Evolutionary conservation across 2,888 invertebrate genomes (phyloP).

Genomic region (Heteropelma amictum): DNA sequence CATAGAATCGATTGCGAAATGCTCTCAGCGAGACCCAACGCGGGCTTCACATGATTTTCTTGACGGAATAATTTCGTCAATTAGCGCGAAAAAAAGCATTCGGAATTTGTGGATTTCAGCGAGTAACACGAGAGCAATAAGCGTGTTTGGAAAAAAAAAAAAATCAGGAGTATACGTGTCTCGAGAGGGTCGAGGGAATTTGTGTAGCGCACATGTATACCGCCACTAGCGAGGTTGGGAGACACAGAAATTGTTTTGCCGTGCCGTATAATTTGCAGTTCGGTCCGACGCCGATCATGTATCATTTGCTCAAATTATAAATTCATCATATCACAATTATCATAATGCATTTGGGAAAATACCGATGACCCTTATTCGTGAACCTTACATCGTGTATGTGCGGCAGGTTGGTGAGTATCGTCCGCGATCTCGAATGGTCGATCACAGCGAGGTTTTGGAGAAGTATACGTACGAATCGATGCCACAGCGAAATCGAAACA

Average conservation of each 20-base stretch:
- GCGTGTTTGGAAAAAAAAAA: not conserved
- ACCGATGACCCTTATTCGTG: constrained; percentile 64
- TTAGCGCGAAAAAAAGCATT: constrained; percentile 62
- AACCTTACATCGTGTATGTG: constrained; percentile 36
- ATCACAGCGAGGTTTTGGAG: constrained; percentile 8
- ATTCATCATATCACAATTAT: constrained; percentile 77
- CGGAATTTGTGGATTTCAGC: constrained; percentile 8
- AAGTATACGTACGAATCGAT: not conserved
- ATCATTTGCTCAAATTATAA: constrained; percentile 77
- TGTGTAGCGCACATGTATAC: not conserved
- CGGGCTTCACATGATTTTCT: constrained; percentile 67
- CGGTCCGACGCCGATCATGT: constrained; percentile 71
- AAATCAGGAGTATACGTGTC: constrained; percentile 10
- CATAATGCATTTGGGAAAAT: constrained; percentile 74
- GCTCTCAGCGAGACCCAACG: not conserved
- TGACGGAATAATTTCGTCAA: constrained; percentile 70
- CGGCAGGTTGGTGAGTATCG: not conserved
- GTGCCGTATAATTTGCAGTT: constrained; percentile 73
- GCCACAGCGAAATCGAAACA: constrained; percentile 1
- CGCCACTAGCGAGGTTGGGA: constrained; percentile 29
- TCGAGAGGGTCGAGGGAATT: not conserved
- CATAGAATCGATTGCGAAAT: too few relatives aligned
- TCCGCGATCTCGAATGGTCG: constrained; percentile 37
- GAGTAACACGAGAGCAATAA: not conserved
- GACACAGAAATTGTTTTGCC: constrained; percentile 70